Evolutionary conservation across 2,797 vertebrate species (phyloP).

Genomic region (Falco rusticolus): DNA sequence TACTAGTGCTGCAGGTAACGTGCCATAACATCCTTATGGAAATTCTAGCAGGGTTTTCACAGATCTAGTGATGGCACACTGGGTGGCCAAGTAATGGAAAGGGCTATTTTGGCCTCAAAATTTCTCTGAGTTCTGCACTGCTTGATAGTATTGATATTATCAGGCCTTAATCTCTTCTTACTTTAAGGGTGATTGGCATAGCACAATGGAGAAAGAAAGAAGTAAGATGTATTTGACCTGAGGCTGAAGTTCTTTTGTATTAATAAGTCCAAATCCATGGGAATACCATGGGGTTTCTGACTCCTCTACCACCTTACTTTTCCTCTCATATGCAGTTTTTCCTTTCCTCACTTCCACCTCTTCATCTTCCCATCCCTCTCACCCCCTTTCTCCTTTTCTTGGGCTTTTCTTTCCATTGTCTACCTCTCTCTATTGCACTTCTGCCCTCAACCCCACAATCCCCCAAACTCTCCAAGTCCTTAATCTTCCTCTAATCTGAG

Average conservation of each 20-base stretch:
- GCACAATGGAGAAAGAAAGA: neutral
- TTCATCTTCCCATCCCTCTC: neutral
- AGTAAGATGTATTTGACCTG: neutral
- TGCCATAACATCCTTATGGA: fast-evolving
- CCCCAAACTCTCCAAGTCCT: neutral
- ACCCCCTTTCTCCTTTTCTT: neutral
- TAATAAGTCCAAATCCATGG: neutral
- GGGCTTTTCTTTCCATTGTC: neutral
- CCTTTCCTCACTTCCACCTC: neutral
- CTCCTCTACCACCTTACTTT: neutral
- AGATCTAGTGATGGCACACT: neutral
- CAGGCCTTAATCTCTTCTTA: neutral
- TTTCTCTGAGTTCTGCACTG: neutral
- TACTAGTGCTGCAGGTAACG: neutral
- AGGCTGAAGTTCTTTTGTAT: neutral
- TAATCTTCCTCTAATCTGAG: neutral
- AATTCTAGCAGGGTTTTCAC: neutral
- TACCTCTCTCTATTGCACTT: neutral
- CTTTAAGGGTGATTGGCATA: neutral
- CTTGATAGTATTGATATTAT: neutral
- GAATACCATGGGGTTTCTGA: neutral
- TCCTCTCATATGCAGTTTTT: neutral
- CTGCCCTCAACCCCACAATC: neutral
- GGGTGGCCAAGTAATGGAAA: neutral
- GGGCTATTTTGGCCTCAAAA: neutral